A percentile compares a stretch with the other conserved stretches of the same genome.
Evolutionary conservation across 1,140 invertebrate species (phyloP).

Genomic region (Heliconius nattereri): DNA sequence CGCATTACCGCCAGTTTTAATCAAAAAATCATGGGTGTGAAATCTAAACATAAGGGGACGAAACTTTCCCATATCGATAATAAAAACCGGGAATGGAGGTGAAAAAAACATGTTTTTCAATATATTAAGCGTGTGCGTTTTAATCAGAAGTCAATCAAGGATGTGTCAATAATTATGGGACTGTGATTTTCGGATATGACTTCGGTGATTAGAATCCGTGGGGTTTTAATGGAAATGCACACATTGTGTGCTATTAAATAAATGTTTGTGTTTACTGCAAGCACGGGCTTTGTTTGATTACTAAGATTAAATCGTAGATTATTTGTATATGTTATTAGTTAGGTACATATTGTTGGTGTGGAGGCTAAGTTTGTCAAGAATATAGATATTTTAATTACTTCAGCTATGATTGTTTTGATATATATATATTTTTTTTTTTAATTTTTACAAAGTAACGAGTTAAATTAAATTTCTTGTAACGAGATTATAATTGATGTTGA

Average conservation of each 20-base stretch:
- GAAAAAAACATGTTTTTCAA: slow-evolving; percentile 59
- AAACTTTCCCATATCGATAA: slow-evolving; percentile 76
- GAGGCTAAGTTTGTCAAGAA: background rate
- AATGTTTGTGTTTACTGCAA: slow-evolving; percentile 8
- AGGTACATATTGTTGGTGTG: background rate
- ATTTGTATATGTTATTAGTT: background rate
- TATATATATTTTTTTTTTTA: too few relatives aligned
- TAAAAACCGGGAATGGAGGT: slow-evolving; percentile 60
- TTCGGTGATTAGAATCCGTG: slow-evolving; percentile 49
- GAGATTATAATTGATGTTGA: too few relatives aligned
- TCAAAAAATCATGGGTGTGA: slow-evolving; percentile 76
- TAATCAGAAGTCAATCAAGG: slow-evolving; percentile 54
- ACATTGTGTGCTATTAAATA: slow-evolving; percentile 16
- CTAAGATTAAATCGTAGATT: slow-evolving; percentile 17
- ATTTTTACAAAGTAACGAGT: too few relatives aligned
- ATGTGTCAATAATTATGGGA: slow-evolving; percentile 63
- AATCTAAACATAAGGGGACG: slow-evolving; percentile 70
- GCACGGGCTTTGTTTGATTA: slow-evolving; percentile 18
- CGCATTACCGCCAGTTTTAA: slow-evolving; percentile 68
- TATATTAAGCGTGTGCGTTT: slow-evolving; percentile 46
- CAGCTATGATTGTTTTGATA: background rate
- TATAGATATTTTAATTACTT: background rate
- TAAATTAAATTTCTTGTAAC: too few relatives aligned
- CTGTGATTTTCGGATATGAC: slow-evolving; percentile 53
- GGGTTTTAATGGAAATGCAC: slow-evolving; percentile 41